Base-by-base conservation (phyloP, 2,888 invertebrate genomes). In the Drosophila limbata region DNA sequence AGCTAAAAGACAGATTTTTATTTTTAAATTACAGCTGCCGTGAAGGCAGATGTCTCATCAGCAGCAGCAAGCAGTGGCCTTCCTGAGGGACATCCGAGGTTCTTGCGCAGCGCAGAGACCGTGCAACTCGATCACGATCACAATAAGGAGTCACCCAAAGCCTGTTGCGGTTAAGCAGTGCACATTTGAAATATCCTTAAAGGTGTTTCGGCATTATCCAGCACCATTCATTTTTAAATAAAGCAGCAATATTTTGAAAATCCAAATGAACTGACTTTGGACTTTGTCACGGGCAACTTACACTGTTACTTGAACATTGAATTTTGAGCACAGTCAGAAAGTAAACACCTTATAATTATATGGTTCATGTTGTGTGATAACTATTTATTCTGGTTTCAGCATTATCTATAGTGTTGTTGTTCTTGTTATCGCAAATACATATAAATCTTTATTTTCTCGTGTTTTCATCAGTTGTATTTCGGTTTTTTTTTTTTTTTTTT, bases 331-430 rank as follows among this genome's bases (percentile, higher is more conserved):
- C 4, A 1, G 35, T 37, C n/a, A 1, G 19, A 42, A 42, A 17
- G 33, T 33, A 44, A 44, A 61, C n/a, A 42, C 25, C 9, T 53
- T 33, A 21, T 3, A 8, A n/a, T 25, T 35, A 44, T 28, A 65
- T 63, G 62, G 50, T 50, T 75, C 70, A 69, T 81, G 53, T 82
- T 74, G 73, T 77, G 80, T 85, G 81, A 79, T 84, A 73, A 60
- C 76, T 73, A 73, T 88, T 84, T 88, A 84, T 85, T 84, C 72
- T 69, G 66, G 53, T 69, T 73, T 88, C 71, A 85, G 77, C 75
- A 74, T 73, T 84, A 37, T 79, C 72, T 71, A 77, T 67, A 69
- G 67, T 86, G 69, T 73, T 77, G 59, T 19, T 37, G 11, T 61
- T 25, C n/a, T 55, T 60, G 42, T 55, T 80, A 73, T 47, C 57